Evolutionary conservation across 2,888 invertebrate species (phyloP), one percentile per base, ranked within the genome.

Genomic region (Temnothorax unifasciatus): DNA sequence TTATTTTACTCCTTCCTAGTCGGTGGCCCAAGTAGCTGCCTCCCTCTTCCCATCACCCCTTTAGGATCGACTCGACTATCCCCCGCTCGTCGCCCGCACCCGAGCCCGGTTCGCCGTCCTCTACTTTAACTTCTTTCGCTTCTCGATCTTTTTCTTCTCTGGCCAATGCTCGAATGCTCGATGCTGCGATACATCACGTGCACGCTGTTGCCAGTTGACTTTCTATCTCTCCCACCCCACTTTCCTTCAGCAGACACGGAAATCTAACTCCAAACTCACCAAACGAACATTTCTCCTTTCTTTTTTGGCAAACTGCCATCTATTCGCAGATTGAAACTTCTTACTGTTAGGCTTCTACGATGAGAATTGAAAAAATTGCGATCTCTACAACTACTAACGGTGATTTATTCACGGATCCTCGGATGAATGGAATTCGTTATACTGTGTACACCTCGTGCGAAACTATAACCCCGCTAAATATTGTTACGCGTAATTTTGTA

Each of bases 131-230:
- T 85, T 77, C 89, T 85, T 74, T 85, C 86, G 69, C 83, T 61
- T 85, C 54, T 76, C 84, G 77, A 85, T 82, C 87, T 85, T 85
- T 86, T 88, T 84, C 84, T 84, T 77, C 82, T 83, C 54, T 77
- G 71, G 76, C 73, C 69, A 50, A 88, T 89, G 89, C 93, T 92
- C 92, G 92, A 92, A 92, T 91, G 90, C 92, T 89, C 92, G 90
- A 93, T 91, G 91, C 92, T 84, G 84, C 93, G 89, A 93, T 93
- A 92, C 93, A 94, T 94, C 93, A 93, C 92, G 91, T 90, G 87
- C 89, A 88, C 90, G 89, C 90, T 92, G 90, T 87, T 89, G 91
- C 92, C 89, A 87, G 77, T 86, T 88, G 85, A 84, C 88, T 84
- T 86, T 86, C 85, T 86, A 82, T 74, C 82, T 77, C 79, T 71